These are phyloP conservation scores for Heloderma charlesbogerti DNA, from an alignment of 2,113 vertebrate species.

Conservation along the genomic window DNA sequence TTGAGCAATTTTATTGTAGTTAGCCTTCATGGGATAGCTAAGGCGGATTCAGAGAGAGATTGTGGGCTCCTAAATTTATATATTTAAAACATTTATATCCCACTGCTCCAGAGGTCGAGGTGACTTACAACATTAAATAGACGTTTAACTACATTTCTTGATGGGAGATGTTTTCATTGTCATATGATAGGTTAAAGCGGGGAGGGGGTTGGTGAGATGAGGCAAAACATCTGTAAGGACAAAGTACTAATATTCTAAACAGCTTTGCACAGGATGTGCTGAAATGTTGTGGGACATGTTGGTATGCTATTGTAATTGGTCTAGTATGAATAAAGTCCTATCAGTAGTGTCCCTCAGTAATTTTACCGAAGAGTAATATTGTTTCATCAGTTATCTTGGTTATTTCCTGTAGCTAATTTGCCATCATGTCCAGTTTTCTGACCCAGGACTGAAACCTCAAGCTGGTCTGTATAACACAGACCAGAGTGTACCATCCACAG, in stretches of 20 bases:
- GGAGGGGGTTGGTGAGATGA: neutral
- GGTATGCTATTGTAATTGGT: neutral
- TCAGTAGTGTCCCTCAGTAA: neutral
- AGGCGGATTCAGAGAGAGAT: neutral
- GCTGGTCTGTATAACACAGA: neutral
- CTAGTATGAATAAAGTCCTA: neutral
- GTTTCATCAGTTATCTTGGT: neutral
- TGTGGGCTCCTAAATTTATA: neutral
- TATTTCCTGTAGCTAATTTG: neutral
- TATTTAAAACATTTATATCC: neutral
- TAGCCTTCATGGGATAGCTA: neutral
- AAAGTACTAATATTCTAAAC: neutral
- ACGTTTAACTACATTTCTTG: neutral
- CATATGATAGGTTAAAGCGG: neutral
- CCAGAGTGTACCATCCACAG: neutral
- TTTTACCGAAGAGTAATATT: neutral
- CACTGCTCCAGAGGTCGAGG: neutral
- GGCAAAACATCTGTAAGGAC: neutral
- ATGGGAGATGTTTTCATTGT: neutral
- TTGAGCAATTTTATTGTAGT: neutral
- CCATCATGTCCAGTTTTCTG: neutral
- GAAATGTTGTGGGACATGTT: too few species aligned
- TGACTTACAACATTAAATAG: neutral
- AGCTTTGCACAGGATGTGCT: too few species aligned
- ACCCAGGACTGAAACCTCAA: neutral